phyloP scores from a whole-genome alignment of 1,140 invertebrate genomes.

The Zaprionus tsacasi region DNA sequence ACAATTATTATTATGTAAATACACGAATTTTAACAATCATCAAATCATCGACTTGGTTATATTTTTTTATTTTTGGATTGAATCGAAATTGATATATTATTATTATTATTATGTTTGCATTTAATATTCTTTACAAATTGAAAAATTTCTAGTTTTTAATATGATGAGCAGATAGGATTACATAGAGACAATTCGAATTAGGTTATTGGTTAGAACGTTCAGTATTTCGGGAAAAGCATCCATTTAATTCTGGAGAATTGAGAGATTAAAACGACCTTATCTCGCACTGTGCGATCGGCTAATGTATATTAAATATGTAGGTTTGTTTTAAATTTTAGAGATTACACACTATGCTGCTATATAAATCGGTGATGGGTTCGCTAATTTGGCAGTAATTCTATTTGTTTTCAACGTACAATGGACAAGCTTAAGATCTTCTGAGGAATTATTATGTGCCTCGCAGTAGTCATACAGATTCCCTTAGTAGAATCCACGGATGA shows the following conservation, averaged over 20 bases:
- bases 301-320: too few relatives aligned
- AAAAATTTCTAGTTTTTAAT: too few relatives aligned
- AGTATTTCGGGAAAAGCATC: too few relatives aligned
- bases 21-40: constrained; percentile 58
- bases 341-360: too few relatives aligned
- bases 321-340: too few relatives aligned
- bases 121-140: too few relatives aligned
- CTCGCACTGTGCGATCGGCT: neutral
- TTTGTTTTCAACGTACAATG: neutral
- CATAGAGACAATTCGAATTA: too few relatives aligned
- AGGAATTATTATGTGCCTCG: neutral
- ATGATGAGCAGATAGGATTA: too few relatives aligned
- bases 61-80: neutral
- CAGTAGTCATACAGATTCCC: neutral
- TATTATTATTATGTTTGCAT: too few relatives aligned
- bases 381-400: neutral
- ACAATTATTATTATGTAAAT: constrained; percentile 68
- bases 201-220: too few relatives aligned
- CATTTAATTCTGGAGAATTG: too few relatives aligned
- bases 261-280: neutral
- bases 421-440: neutral
- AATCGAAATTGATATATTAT: neutral
- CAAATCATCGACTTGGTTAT: neutral
- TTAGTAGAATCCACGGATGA: too few relatives aligned
- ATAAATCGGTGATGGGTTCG: neutral